These are phyloP conservation scores for Sipha maydis DNA, from an alignment of 2,888 invertebrate genomes.

Conservation along the genomic window DNA sequence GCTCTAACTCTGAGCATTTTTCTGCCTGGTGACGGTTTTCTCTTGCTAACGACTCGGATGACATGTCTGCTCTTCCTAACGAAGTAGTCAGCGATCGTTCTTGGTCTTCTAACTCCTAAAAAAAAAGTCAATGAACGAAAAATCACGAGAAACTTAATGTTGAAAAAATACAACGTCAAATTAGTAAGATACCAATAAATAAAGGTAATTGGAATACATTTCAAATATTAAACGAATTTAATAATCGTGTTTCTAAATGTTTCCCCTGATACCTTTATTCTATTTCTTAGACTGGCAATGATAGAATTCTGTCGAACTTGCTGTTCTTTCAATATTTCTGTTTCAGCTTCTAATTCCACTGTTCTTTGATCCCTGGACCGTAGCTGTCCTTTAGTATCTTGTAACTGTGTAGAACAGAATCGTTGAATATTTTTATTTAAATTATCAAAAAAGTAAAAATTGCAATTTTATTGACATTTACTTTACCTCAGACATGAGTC, in stretches of 20 bases:
- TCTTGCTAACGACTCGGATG: slow-evolving; percentile 79
- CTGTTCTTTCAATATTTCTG: slow-evolving; percentile 82
- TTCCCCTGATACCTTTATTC: slow-evolving; percentile 70
- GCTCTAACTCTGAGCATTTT: slow-evolving; percentile 79
- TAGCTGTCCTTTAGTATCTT: slow-evolving; percentile 78
- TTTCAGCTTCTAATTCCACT: slow-evolving; percentile 81
- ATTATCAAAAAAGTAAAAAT: neutral
- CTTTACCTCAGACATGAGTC: slow-evolving; percentile 78
- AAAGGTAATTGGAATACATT: neutral
- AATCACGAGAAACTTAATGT: neutral
- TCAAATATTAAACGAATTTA: too few species aligned
- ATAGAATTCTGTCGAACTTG: slow-evolving; percentile 84
- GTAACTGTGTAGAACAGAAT: slow-evolving; percentile 70
- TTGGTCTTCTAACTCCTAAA: slow-evolving; percentile 79
- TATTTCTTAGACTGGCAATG: slow-evolving; percentile 81
- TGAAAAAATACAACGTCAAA: neutral
- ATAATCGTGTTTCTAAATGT: neutral
- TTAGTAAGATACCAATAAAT: neutral
- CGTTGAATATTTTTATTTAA: neutral
- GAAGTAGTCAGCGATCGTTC: slow-evolving; percentile 76
- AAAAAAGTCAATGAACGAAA: too few species aligned
- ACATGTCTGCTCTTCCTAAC: slow-evolving; percentile 76
- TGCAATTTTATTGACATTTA: neutral
- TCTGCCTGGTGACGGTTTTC: slow-evolving; percentile 81
- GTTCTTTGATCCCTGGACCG: slow-evolving; percentile 78